Evolutionary conservation across 2,797 vertebrate species (phyloP).

Genomic region (Lacerta bilineata): DNA sequence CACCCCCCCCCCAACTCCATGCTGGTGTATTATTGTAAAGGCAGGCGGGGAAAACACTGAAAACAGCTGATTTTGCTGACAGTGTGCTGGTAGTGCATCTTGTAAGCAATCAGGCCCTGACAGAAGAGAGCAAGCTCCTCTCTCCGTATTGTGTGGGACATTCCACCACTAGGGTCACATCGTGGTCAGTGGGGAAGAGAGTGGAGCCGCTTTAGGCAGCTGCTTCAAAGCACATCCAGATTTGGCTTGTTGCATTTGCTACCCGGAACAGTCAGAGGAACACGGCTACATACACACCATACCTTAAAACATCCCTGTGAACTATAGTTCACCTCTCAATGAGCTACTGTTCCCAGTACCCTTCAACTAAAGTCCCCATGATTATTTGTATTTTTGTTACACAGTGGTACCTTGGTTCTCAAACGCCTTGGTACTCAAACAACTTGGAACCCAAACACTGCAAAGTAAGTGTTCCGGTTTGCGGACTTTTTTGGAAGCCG

Average conservation of each 20-base stretch:
- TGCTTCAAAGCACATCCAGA: neutral
- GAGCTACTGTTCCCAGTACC: too few relatives aligned
- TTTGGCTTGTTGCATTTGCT: neutral
- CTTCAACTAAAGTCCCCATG: too few relatives aligned
- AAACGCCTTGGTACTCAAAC: too few relatives aligned
- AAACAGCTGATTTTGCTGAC: conserved; percentile 98
- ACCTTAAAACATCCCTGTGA: too few relatives aligned
- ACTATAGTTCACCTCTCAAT: too few relatives aligned
- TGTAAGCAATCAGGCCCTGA: conserved; percentile 90
- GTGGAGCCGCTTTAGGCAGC: neutral
- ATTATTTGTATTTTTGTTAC: too few relatives aligned
- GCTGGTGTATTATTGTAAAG: conserved; percentile 91
- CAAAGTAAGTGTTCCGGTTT: too few relatives aligned
- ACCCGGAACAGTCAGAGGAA: neutral
- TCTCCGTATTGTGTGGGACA: conserved; percentile 79
- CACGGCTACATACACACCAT: too few relatives aligned
- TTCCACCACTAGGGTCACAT: conserved; percentile 88
- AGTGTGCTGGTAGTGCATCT: conserved; percentile 90
- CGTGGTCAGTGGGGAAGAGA: conserved; percentile 84
- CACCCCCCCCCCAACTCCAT: conserved; percentile 80
- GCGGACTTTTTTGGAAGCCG: too few relatives aligned
- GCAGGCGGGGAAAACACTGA: conserved; percentile 86
- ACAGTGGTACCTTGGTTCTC: too few relatives aligned
- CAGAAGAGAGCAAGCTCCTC: conserved; percentile 79
- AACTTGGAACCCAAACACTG: too few relatives aligned